Percentiles rank a stretch among this genome's conserved stretches.
Conservation (phyloP, 2,888 invertebrate species). For the Adineta ricciae region DNA sequence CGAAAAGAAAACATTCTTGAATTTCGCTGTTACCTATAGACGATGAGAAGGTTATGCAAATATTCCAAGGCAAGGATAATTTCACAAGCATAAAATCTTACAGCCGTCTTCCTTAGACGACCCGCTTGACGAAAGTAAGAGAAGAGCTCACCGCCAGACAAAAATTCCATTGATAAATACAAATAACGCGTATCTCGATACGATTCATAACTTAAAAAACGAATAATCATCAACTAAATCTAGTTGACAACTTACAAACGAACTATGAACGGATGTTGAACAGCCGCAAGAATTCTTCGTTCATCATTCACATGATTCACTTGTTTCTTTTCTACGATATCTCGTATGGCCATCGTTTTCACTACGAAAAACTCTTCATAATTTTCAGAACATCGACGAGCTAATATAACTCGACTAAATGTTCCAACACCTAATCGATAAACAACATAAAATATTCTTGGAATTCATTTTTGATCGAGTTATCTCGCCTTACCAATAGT, state of each 20-base stretch:
- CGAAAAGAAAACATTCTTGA: neutral
- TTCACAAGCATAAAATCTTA: slow-evolving; percentile 84
- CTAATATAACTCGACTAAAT: neutral
- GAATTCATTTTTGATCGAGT: too few relatives aligned
- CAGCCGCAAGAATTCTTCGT: neutral
- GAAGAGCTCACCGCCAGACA: slow-evolving; percentile 85
- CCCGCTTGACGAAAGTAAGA: slow-evolving; percentile 85
- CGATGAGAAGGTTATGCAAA: slow-evolving; percentile 57
- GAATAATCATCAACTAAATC: neutral
- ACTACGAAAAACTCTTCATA: neutral
- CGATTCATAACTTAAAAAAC: slow-evolving; percentile 60
- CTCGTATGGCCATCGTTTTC: neutral
- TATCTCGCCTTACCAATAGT: neutral
- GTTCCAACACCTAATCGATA: neutral
- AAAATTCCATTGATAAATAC: slow-evolving; percentile 93
- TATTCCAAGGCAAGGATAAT: slow-evolving; percentile 86
- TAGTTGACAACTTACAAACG: neutral
- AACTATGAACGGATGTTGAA: neutral
- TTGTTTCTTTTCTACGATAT: neutral
- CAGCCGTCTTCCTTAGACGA: slow-evolving; percentile 64
- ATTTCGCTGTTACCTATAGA: neutral
- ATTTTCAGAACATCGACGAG: neutral
- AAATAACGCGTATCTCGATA: slow-evolving; percentile 78
- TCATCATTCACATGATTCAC: neutral
- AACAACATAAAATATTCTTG: too few relatives aligned